phyloP scores from a whole-genome alignment of 2,113 vertebrate genomes.

The Corydoras sp. region DNA sequence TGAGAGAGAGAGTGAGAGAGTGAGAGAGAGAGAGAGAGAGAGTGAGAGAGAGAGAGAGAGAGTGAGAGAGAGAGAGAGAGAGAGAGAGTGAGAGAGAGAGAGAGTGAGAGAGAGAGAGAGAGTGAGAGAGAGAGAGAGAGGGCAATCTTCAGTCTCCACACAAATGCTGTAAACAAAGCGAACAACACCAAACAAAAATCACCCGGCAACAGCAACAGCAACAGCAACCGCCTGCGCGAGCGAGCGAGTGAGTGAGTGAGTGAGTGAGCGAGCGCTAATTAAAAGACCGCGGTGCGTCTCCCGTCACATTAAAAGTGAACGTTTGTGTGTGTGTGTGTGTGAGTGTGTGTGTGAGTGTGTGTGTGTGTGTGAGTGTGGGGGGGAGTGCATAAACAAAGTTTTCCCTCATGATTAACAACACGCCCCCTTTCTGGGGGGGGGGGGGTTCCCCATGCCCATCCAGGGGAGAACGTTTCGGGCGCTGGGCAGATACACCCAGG shows the following conservation, averaged over 20 bases:
- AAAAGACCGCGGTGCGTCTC: conserved; percentile 13
- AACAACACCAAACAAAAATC: conserved; percentile 30
- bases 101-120: conserved; percentile 12
- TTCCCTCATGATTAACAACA: conserved; percentile 22
- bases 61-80: no score
- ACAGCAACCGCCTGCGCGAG: background rate
- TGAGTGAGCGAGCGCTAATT: conserved; percentile 34
- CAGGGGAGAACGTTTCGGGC: no score
- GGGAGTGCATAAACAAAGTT: conserved; percentile 28
- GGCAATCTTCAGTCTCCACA: conserved; percentile 16
- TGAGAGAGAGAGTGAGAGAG: no score
- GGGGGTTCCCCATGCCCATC: no score
- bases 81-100: no score
- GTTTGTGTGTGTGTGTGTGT: background rate
- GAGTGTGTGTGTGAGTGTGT: no score
- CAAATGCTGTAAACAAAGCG: conserved; percentile 34
- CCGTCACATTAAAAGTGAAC: conserved; percentile 17
- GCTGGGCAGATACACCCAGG: no score
- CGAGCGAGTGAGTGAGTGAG: no score
- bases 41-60: no score
- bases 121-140: conserved; percentile 1
- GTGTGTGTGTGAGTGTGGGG: no score
- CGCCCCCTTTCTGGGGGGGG: no score
- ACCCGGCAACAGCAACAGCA: conserved; percentile 24
- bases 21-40: no score